A percentile compares a stretch with the other conserved stretches of the same genome.
phyloP scores from a whole-genome alignment of 2,888 invertebrate species.

The Melanargia galathea region DNA sequence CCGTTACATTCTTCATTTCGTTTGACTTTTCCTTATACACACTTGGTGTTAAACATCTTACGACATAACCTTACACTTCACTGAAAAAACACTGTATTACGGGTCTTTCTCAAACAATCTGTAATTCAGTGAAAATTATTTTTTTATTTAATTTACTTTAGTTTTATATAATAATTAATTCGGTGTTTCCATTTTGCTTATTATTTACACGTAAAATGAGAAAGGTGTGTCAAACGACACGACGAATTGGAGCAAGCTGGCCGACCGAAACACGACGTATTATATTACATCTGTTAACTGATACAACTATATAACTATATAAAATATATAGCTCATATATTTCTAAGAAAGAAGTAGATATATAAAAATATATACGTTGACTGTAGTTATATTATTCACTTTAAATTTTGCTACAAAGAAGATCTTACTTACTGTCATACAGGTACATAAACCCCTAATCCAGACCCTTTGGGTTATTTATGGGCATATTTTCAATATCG shows the following conservation, averaged over 20 bases:
- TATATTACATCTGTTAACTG: conserved; percentile 71
- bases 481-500: too few relatives aligned
- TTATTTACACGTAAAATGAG: conserved; percentile 68
- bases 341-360: conserved; percentile 30
- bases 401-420: neutral
- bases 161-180: conserved; percentile 12
- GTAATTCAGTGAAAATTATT: neutral
- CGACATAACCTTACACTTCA: too few relatives aligned
- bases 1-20: conserved; percentile 22
- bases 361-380: conserved; percentile 3
- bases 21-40: conserved; percentile 26
- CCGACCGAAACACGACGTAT: conserved; percentile 73
- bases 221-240: conserved; percentile 78
- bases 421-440: neutral
- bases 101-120: neutral
- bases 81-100: conserved; percentile 5
- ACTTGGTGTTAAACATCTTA: conserved; percentile 20
- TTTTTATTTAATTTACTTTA: neutral
- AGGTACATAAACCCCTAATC: too few relatives aligned
- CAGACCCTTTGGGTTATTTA: too few relatives aligned
- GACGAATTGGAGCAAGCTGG: conserved; percentile 73
- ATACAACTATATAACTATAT: conserved; percentile 57
- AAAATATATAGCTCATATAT: conserved; percentile 56
- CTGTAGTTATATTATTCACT: neutral
- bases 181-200: conserved; percentile 22